Evolutionary conservation across 2,888 invertebrate genomes (phyloP), one percentile per base, ranked within the genome.

Genomic region (Sympetrum striolatum): DNA sequence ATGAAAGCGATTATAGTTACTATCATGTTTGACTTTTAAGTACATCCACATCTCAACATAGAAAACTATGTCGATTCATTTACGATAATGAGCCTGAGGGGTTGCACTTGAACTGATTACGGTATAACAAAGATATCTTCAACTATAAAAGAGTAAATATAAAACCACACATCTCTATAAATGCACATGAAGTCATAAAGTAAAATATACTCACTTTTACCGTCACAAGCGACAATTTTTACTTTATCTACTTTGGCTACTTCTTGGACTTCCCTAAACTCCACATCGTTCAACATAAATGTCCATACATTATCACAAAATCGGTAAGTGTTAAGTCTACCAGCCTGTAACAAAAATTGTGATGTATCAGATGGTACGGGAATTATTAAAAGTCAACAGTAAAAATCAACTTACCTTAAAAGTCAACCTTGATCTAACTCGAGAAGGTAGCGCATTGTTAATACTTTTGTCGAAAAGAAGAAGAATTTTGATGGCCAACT

Each of bases 261-360:
- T 93, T 98, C 98, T 93, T 98, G 98, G 0, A 98, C 97, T 94
- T 99, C 99, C 92, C 98, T 95, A 93, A 99, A 99, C 94, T 99
- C 99, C 14, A 99, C 99, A 94, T 99, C 98, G 93, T 98, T 98
- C 92, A 99, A 95, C 96, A 99, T 98, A 93, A 99, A 98, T 10
- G 99, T 99, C 99, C 99, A 99, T 1, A 99, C 99, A 95, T 99
- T 99, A 95, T 99, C 99, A 95, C 99, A 99, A 95, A 99, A 99
- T 93, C 99, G 95, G 94, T 97, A 95, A 95, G 96, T 96, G 92
- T 95, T 95, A 91, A 96, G 93, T 92, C 95, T 95, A 22, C 95
- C 95, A 80, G 95, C 95, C 95, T 95, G 92, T 22, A 93, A 92
- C 31, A 64, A 81, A 53, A 22, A 90, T 86, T 5, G 14, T 80